A percentile compares a stretch with the other conserved stretches of the same genome.
These are phyloP conservation scores for Drosophila subobscura DNA, from an alignment of 1,140 invertebrate genomes.

Conservation along the genomic window DNA sequence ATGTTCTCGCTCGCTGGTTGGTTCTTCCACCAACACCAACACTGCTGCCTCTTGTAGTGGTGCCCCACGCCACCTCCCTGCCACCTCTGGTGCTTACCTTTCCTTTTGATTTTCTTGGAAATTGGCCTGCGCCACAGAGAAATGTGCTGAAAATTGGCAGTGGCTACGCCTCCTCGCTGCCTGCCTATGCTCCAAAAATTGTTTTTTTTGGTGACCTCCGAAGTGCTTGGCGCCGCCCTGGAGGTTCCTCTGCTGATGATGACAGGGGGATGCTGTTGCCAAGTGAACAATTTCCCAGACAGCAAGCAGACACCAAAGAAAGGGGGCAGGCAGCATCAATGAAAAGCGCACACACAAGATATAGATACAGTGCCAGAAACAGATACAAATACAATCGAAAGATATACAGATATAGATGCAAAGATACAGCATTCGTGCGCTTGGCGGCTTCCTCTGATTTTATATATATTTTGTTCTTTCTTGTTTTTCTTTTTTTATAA, in stretches of 20 bases:
- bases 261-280: conserved; percentile 55
- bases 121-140: conserved; percentile 23
- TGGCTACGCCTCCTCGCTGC: conserved; percentile 2
- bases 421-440: conserved; percentile 31
- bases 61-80: too few species aligned
- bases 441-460: conserved; percentile 45
- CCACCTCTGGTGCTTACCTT: conserved; percentile 28
- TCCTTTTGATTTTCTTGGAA: conserved; percentile 31
- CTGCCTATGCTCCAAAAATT: not conserved
- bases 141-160: conserved; percentile 46
- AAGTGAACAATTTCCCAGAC: conserved; percentile 73
- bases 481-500: conserved; percentile 34
- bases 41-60: not conserved
- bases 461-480: conserved; percentile 8
- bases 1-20: conserved; percentile 52
- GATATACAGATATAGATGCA: conserved; percentile 35
- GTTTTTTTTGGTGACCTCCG: conserved; percentile 17
- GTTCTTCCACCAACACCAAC: conserved; percentile 7
- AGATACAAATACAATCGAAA: conserved; percentile 36
- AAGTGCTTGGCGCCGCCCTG: conserved; percentile 24
- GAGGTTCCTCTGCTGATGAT: conserved; percentile 32
- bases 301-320: conserved; percentile 65
- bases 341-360: conserved; percentile 55
- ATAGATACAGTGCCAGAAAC: conserved; percentile 27
- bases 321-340: conserved; percentile 58